These are phyloP conservation scores for Microcaecilia unicolor DNA, from an alignment of 2,797 vertebrate species.

Conservation along the genomic window DNA sequence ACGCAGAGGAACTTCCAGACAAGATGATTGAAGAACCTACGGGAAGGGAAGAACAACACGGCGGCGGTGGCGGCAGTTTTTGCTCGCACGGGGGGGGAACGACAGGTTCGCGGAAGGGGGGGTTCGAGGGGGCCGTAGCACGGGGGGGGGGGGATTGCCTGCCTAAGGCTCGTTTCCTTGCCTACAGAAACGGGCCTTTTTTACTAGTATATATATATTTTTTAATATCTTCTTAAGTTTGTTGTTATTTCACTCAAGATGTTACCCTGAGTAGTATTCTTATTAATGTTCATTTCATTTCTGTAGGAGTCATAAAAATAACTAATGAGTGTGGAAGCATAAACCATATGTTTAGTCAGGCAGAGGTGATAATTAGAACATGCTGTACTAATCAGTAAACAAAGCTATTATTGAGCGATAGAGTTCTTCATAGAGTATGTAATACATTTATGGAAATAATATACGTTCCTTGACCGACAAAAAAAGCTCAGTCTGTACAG, in stretches of 20 bases:
- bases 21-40: no score
- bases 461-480: slow-evolving; percentile 42
- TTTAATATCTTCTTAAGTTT: no score
- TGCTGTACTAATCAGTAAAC: slow-evolving; percentile 56
- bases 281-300: slow-evolving; percentile 55
- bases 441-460: slow-evolving; percentile 44
- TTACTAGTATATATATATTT: no score
- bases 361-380: slow-evolving; percentile 65
- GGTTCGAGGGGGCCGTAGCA: no score
- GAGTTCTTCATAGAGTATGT: slow-evolving; percentile 53
- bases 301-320: slow-evolving; percentile 57
- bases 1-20: no score
- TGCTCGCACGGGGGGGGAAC: no score
- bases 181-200: no score
- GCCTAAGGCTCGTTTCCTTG: no score
- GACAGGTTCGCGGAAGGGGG: no score
- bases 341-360: slow-evolving; percentile 56
- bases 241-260: slow-evolving; percentile 30
- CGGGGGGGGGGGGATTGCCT: no score
- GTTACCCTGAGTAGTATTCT: slow-evolving; percentile 38
- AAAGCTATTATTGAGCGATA: slow-evolving; percentile 58
- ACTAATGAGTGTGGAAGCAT: slow-evolving; percentile 52
- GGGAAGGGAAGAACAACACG: no score
- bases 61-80: no score
- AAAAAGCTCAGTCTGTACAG: slow-evolving; percentile 29